Percentiles rank a stretch among this genome's conserved stretches.
Conservation (phyloP, 92 coral and sea anemone genomes). For the Hydrozoanthus gracilis region DNA sequence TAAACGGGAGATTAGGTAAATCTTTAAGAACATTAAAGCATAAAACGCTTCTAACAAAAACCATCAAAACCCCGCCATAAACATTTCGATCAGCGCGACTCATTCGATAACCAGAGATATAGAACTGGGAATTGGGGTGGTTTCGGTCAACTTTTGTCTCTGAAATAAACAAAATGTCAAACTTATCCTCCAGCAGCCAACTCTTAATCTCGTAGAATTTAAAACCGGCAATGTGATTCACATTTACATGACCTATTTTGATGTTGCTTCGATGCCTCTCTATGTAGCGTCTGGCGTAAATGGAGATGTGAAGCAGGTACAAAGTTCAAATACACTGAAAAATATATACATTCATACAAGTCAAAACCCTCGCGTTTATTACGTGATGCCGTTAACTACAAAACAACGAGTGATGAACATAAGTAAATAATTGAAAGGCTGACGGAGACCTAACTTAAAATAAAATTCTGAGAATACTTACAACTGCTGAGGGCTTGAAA, state of each 20-base stretch:
- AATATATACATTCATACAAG: too few relatives aligned
- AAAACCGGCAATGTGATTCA: slow-evolving; percentile 45
- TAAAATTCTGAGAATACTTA: too few relatives aligned
- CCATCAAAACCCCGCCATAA: slow-evolving; percentile 55
- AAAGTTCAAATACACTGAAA: too few relatives aligned
- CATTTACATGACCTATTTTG: slow-evolving; percentile 53
- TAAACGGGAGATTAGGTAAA: neutral
- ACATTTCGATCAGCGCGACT: slow-evolving; percentile 44
- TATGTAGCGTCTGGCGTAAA: too few relatives aligned
- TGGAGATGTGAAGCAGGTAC: too few relatives aligned
- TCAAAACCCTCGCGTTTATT: too few relatives aligned
- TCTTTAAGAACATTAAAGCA: neutral
- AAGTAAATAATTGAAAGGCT: too few relatives aligned
- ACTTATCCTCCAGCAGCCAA: slow-evolving; percentile 27
- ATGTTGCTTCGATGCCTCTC: slow-evolving; percentile 31
- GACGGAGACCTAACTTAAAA: too few relatives aligned
- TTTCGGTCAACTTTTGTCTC: slow-evolving; percentile 57
- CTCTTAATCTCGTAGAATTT: slow-evolving; percentile 40
- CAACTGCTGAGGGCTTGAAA: too few relatives aligned
- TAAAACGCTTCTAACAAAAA: slow-evolving; percentile 26
- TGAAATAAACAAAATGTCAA: slow-evolving; percentile 50
- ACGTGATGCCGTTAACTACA: too few relatives aligned
- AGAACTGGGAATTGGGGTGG: slow-evolving; percentile 32
- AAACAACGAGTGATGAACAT: too few relatives aligned
- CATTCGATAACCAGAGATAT: slow-evolving; percentile 48